phyloP scores from a whole-genome alignment of 2,888 invertebrate species.

The Isotomurus palustris region DNA sequence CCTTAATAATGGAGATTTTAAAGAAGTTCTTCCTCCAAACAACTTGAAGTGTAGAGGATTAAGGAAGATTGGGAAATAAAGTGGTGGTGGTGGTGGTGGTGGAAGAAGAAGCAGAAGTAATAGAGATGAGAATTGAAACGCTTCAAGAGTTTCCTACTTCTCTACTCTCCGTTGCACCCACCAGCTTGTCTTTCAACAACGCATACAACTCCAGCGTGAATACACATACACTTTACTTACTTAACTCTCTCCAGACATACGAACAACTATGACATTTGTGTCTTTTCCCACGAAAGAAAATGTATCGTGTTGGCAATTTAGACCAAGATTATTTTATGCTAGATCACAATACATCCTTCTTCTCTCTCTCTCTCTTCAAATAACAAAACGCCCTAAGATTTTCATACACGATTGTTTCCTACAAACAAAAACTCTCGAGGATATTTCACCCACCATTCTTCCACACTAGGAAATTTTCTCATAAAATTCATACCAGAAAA shows the following conservation, averaged over 20 bases:
- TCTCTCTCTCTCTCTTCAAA: conserved; percentile 7
- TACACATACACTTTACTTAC: no score
- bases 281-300: conserved; percentile 33
- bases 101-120: neutral
- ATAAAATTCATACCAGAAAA: no score
- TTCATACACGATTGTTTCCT: no score
- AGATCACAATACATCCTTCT: conserved; percentile 10
- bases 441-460: no score
- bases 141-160: conserved; percentile 1
- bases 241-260: neutral
- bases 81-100: neutral
- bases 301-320: conserved; percentile 37
- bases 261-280: conserved; percentile 21
- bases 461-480: no score
- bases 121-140: conserved; percentile 7
- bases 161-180: no score
- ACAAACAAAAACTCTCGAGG: no score
- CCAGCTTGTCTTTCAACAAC: conserved; percentile 5
- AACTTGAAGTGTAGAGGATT: no score
- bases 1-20: no score
- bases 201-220: no score
- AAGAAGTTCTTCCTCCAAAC: no score
- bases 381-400: conserved; percentile 3
- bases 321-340: conserved; percentile 36
- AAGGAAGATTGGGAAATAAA: conserved; percentile 4